These are phyloP conservation scores for Solea senegalensis DNA, from an alignment of 2,113 vertebrate species.

Conservation along the genomic window DNA sequence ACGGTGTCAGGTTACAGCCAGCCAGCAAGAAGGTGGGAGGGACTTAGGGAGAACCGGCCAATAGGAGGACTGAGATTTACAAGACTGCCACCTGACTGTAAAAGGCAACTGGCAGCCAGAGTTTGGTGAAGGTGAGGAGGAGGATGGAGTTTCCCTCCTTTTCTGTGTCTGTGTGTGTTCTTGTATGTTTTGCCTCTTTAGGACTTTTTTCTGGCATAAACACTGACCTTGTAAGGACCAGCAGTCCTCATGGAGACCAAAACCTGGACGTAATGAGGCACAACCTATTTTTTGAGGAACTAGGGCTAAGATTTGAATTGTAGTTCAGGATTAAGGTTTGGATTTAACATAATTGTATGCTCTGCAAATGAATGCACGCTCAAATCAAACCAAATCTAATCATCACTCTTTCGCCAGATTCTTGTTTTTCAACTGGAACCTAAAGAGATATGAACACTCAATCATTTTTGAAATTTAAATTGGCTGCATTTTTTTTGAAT, in stretches of 20 bases:
- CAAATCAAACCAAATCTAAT: neutral
- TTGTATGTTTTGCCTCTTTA: neutral
- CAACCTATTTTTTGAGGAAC: too few species aligned
- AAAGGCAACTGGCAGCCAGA: neutral
- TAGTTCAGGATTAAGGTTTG: too few species aligned
- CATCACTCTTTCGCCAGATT: neutral
- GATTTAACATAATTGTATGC: too few species aligned
- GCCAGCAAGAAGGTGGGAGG: slow-evolving; percentile 49
- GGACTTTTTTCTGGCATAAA: neutral
- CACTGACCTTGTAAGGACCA: neutral
- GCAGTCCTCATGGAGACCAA: too few species aligned
- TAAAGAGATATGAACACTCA: neutral
- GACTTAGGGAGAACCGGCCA: slow-evolving; percentile 33
- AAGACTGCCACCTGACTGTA: slow-evolving; percentile 45
- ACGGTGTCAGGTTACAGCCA: slow-evolving; percentile 52
- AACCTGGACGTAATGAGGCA: too few species aligned
- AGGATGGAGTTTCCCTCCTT: slow-evolving; percentile 11
- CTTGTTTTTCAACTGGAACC: neutral
- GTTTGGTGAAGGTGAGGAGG: slow-evolving; percentile 1
- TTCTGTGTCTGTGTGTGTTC: neutral
- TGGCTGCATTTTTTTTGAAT: too few species aligned
- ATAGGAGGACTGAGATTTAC: slow-evolving; percentile 36
- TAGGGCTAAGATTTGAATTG: too few species aligned
- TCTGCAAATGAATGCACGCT: too few species aligned
- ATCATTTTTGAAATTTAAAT: too few species aligned